phyloP scores from a whole-genome alignment of 2,888 invertebrate species.

The Julus scandinavius region DNA sequence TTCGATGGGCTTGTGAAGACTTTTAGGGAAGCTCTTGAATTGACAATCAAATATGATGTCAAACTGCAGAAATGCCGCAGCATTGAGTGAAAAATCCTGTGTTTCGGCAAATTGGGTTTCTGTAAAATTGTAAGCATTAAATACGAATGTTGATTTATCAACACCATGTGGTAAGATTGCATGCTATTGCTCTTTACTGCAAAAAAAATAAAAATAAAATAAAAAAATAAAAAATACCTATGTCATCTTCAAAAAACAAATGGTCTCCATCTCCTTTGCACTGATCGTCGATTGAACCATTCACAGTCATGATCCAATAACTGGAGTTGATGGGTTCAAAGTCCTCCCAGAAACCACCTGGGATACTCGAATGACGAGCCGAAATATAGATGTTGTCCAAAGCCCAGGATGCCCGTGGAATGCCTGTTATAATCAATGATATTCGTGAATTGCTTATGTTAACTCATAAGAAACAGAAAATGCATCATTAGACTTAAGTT shows the following conservation, averaged over 20 bases:
- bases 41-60: conserved; percentile 66
- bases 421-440: not conserved
- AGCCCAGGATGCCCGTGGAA: conserved; percentile 5
- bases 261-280: not conserved
- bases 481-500: not conserved
- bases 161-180: no score
- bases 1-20: not conserved
- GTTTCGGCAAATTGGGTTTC: conserved; percentile 65
- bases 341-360: not conserved
- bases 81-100: conserved; percentile 66
- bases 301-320: conserved; percentile 5
- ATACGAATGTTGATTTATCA: no score
- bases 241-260: not conserved
- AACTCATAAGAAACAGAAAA: no score
- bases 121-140: conserved; percentile 57
- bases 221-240: not conserved
- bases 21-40: conserved; percentile 57
- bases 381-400: conserved; percentile 25
- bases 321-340: not conserved
- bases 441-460: not conserved
- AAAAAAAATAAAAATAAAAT: no score
- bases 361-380: not conserved
- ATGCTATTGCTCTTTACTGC: no score
- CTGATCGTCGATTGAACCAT: not conserved
- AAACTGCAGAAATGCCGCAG: conserved; percentile 67